A percentile compares a stretch with the other conserved stretches of the same genome.
Evolutionary conservation across 2,888 invertebrate species (phyloP).

Genomic region (Cheilosia impressa): DNA sequence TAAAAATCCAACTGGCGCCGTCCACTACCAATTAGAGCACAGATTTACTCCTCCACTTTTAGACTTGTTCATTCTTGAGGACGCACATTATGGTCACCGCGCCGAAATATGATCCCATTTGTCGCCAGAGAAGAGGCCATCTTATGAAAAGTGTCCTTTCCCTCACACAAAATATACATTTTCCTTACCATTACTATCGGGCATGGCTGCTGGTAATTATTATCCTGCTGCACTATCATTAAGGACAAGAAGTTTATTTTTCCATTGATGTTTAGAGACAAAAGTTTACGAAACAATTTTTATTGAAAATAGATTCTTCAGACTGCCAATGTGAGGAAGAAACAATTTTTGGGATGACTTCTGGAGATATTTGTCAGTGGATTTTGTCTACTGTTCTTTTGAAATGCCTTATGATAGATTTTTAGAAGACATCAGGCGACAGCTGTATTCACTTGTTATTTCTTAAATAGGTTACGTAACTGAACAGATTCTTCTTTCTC

Average conservation of each 20-base stretch:
- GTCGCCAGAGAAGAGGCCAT: conserved; percentile 58
- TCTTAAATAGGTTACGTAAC: no score
- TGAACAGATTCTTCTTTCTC: no score
- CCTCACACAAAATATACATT: background rate
- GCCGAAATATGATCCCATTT: conserved; percentile 67
- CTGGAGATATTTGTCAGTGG: no score
- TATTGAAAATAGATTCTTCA: background rate
- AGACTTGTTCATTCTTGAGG: background rate
- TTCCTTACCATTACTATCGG: conserved; percentile 17
- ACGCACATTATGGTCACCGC: conserved; percentile 59
- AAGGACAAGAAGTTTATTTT: conserved; percentile 35
- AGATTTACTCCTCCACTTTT: conserved; percentile 58
- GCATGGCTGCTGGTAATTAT: conserved; percentile 55
- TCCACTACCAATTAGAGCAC: conserved; percentile 58
- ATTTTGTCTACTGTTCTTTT: no score
- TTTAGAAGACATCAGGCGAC: no score
- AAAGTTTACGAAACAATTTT: conserved; percentile 59
- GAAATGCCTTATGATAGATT: no score
- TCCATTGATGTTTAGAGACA: conserved; percentile 47
- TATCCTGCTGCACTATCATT: conserved; percentile 70
- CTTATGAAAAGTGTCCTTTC: conserved; percentile 38
- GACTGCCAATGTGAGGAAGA: background rate
- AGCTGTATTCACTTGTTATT: no score
- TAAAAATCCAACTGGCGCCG: conserved; percentile 59
- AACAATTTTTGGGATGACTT: background rate